Evolutionary conservation across 1,140 invertebrate genomes (phyloP).

Genomic region (Zophobas morio): DNA sequence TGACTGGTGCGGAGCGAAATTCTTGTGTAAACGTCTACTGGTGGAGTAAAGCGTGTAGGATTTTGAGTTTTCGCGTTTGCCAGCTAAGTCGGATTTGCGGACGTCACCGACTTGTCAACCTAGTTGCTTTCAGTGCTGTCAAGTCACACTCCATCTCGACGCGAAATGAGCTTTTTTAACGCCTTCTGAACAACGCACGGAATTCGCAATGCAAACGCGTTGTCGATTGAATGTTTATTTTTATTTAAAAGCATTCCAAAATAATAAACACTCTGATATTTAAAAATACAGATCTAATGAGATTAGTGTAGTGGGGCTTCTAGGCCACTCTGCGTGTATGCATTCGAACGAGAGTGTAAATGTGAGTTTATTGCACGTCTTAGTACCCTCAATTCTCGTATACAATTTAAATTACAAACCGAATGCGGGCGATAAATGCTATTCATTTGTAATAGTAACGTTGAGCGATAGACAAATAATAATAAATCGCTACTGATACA

Average conservation of each 20-base stretch:
- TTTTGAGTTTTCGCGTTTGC: conserved; percentile 51
- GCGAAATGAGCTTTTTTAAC: conserved; percentile 49
- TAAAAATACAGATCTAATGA: too few species aligned
- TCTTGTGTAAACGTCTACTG: conserved; percentile 46
- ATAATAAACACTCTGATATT: too few species aligned
- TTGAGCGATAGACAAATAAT: conserved; percentile 37
- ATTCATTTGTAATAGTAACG: conserved; percentile 25
- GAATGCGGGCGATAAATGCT: background rate
- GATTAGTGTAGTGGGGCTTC: too few species aligned
- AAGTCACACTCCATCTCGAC: conserved; percentile 47
- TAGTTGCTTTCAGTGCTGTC: conserved; percentile 49
- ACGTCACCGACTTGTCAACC: conserved; percentile 52
- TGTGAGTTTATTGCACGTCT: too few species aligned
- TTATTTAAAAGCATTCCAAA: too few species aligned
- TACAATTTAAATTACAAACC: too few species aligned
- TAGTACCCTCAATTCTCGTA: too few species aligned
- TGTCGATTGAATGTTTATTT: too few species aligned
- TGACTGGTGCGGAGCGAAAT: conserved; percentile 43
- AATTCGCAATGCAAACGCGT: conserved; percentile 28
- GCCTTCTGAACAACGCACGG: conserved; percentile 4
- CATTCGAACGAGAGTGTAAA: too few species aligned
- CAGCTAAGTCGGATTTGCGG: conserved; percentile 53
- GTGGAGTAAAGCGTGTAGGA: conserved; percentile 49
- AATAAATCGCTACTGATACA: conserved; percentile 38
- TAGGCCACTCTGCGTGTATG: too few species aligned